Base-by-base conservation (phyloP, 2,888 invertebrate genomes). In the Mycalesis mineus region DNA sequence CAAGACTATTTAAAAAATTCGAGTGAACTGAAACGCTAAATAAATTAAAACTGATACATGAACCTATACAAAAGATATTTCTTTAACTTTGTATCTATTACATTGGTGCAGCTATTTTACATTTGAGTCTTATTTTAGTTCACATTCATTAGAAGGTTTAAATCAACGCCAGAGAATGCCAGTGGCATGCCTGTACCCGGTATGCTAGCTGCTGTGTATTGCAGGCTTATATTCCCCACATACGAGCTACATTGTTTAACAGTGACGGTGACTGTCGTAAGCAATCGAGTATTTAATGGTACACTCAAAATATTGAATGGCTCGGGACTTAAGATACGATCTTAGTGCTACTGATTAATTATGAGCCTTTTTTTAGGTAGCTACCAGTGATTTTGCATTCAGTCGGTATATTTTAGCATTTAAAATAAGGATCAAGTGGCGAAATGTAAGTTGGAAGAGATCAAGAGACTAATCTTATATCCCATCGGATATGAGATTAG, bases 261-360 rank as follows among this genome's bases (percentile, higher is more conserved):
- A 68, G 69, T 72, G 78, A 79, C 77, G 69, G 70, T 74, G 80
- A 77, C 71, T 69, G 70, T 69, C 77, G 69, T 78, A n/a, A 74
- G 73, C 73, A 54, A 61, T 64, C 54, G 74, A 56, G 41, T 58
- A 64, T 62, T 60, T 55, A 62, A 62, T 55, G 52, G 57, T 55
- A 57, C 57, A 52, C 48, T 60, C 60, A 62, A 62, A 60, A 62
- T 60, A 60, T 62, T 60, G 59, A 62, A 62, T 60, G 60, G 45
- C 57, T 57, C 52, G 42, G 53, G 45, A 57, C 41, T 52, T 33
- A 55, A 40, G 57, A 60, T 62, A 62, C 48, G 33, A 62, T 62
- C 62, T 62, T 17, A 54, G 40, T 50, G 59, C 59, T 62, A 57
- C 62, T 62, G 60, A 62, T 62, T 62, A 57, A 62, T 60, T 62